Evolutionary conservation across 2,888 invertebrate genomes (phyloP).

Genomic region (Entomobrya multifasciata): DNA sequence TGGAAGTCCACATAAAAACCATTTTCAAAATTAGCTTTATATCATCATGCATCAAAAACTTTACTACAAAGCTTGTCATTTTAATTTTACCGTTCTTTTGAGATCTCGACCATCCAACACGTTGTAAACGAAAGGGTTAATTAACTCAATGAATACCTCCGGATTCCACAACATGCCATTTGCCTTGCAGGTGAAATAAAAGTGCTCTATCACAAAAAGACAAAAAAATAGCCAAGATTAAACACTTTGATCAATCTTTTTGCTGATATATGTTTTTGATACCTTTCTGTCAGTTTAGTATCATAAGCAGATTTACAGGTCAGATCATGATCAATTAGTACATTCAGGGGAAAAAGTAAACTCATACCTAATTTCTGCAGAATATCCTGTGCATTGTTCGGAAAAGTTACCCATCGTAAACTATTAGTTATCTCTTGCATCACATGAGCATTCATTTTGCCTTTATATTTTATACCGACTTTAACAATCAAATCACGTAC

Average conservation of each 20-base stretch:
- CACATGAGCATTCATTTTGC: conserved; percentile 59
- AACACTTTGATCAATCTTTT: too few relatives aligned
- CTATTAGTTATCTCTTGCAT: conserved; percentile 49
- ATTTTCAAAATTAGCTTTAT: neutral
- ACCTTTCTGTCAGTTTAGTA: too few relatives aligned
- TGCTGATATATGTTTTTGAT: too few relatives aligned
- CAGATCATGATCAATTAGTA: too few relatives aligned
- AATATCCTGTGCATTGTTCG: conserved; percentile 68
- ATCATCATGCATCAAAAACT: neutral
- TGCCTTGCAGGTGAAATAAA: conserved; percentile 70
- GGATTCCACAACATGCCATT: conserved; percentile 69
- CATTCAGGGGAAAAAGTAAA: too few relatives aligned
- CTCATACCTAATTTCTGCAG: conserved; percentile 71
- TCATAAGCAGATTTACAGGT: too few relatives aligned
- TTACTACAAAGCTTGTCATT: neutral
- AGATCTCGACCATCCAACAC: conserved; percentile 63
- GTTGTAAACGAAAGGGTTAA: conserved; percentile 74
- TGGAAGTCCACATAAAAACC: conserved; percentile 30
- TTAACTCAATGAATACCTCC: conserved; percentile 65
- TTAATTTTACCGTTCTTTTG: conserved; percentile 63
- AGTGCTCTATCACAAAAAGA: conserved; percentile 62
- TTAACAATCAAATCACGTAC: too few relatives aligned
- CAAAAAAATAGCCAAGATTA: neutral
- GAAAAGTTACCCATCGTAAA: conserved; percentile 68
- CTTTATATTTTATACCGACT: too few relatives aligned